Conservation (phyloP, 1,140 invertebrate genomes). For the Vanessa atalanta region DNA sequence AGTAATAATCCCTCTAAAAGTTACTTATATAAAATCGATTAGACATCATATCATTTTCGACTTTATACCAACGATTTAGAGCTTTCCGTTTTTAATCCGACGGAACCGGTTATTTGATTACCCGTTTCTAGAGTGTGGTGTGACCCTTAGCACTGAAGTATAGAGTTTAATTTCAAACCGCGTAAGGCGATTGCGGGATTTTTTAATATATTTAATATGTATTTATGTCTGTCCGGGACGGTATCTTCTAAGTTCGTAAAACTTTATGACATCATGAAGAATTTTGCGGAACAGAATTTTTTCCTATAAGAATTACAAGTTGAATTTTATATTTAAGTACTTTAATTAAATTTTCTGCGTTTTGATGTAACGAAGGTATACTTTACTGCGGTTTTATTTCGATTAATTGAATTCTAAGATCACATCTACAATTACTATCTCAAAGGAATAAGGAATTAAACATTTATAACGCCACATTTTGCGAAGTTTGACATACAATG, state of each 20-base stretch:
- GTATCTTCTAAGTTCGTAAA: slow-evolving; percentile 18
- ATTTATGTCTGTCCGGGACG: slow-evolving; percentile 12
- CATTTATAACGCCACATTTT: too few relatives aligned
- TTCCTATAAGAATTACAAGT: not conserved
- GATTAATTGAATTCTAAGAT: too few relatives aligned
- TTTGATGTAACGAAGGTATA: not conserved
- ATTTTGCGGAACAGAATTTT: slow-evolving; percentile 6
- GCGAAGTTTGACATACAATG: too few relatives aligned
- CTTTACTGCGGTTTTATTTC: too few relatives aligned
- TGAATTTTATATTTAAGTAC: not conserved
- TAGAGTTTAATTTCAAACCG: slow-evolving; percentile 14
- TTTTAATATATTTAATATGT: slow-evolving; percentile 20
- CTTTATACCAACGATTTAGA: not conserved
- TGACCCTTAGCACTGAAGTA: not conserved
- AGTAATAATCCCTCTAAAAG: not conserved
- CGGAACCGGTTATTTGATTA: not conserved
- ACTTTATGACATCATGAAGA: slow-evolving; percentile 20
- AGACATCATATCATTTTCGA: not conserved
- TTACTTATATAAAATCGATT: slow-evolving; percentile 1
- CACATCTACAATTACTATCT: too few relatives aligned
- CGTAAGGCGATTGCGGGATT: not conserved
- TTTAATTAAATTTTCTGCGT: not conserved
- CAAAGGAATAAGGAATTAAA: too few relatives aligned
- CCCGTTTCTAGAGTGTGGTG: not conserved
- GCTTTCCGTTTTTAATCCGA: not conserved